Evolutionary conservation across 2,797 vertebrate species (phyloP), one percentile per base, ranked within the genome.

Genomic region (Pseudocheirus occidentalis): DNA sequence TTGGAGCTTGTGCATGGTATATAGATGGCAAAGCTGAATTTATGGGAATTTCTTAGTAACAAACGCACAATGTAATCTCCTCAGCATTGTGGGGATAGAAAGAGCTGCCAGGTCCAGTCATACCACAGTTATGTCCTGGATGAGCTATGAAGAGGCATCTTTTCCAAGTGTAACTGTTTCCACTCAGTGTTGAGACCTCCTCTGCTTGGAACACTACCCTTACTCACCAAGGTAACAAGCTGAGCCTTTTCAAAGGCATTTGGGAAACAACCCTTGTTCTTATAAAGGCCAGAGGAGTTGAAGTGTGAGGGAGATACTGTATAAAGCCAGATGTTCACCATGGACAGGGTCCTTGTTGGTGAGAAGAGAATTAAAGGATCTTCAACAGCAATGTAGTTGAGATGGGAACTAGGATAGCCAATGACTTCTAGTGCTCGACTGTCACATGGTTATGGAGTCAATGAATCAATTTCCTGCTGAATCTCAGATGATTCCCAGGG

Each of bases 1-100:
- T 56, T 34, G 21, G 57, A 54, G 11, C 12, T 28, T 1, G 4
- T 0, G 0, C 1, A 27, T 2, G 13, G 1, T 90, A 29, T 1
- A 27, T 1, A 27, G 11, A 95, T 0, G 12, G 46, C 73, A 24
- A 14, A 62, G 16, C 59, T 50, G 81, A 94, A 95, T 29, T 13
- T 27, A 52, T 9, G 59, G 16, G 52, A 28, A 53, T 4, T 10
- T 58, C 53, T 53, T 81, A 14, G 46, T 92, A 18, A 66, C 5
- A 9, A 52, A 34, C 90, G 73, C 27, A 54, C 55, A 27, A 87
- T 46, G 24, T 46, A 87, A 34, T 46, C 21, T 40, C 66, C 66
- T 90, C n/a, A 92, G 53, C 92, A 59, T n/a, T 13, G 5, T 34
- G 11, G 91, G 91, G 54, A 54, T 46, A 91, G 12, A 12, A 93